These are phyloP conservation scores for Agapornis roseicollis DNA, from an alignment of 2,113 vertebrate species.

Conservation along the genomic window DNA sequence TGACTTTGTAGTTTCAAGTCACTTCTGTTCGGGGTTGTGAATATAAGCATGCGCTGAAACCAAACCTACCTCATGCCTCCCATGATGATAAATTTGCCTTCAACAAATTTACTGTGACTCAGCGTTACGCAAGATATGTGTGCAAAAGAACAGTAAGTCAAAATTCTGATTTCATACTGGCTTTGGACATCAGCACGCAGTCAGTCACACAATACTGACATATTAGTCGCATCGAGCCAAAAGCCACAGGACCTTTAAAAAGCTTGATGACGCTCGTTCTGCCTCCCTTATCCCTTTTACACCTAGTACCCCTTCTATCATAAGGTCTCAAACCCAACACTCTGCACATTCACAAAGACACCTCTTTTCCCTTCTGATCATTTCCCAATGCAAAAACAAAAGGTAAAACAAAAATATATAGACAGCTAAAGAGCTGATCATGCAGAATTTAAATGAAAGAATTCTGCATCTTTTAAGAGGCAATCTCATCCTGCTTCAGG, in stretches of 20 bases:
- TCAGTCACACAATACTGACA: not conserved
- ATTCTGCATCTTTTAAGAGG: not conserved
- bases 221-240: not conserved
- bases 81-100: not conserved
- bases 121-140: not conserved
- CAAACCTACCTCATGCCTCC: not conserved
- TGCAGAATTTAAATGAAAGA: not conserved
- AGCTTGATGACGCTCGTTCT: fast-evolving
- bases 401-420: fast-evolving
- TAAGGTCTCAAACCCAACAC: not conserved
- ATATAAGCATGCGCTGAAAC: not conserved
- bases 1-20: not conserved
- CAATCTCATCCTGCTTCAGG: not conserved
- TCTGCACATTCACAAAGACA: not conserved
- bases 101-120: not conserved
- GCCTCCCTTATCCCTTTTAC: not conserved
- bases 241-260: not conserved
- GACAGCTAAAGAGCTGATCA: not conserved
- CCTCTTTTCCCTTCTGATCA: not conserved
- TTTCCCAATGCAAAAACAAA: not conserved
- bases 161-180: not conserved
- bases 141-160: not conserved
- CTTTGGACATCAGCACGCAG: not conserved
- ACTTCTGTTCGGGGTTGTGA: not conserved
- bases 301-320: not conserved